Evolutionary conservation across 2,888 invertebrate genomes (phyloP).

Genomic region (Melitaea athalia): DNA sequence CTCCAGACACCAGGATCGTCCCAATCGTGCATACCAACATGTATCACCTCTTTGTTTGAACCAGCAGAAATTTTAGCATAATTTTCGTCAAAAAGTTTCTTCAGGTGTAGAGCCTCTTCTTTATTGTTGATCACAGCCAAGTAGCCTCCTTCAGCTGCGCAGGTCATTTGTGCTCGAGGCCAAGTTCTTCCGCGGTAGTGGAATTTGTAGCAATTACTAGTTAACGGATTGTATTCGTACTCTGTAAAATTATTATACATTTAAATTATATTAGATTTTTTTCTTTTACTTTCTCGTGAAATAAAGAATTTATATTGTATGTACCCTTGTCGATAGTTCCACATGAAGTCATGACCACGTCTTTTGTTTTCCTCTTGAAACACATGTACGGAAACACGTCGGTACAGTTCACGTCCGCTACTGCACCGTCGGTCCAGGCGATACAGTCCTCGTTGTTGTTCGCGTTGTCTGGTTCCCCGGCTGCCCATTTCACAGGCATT

Average conservation of each 20-base stretch:
- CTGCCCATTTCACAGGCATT: conserved; percentile 37
- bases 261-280: too few species aligned
- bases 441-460: too few species aligned
- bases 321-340: conserved; percentile 40
- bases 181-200: conserved; percentile 37
- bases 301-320: not conserved
- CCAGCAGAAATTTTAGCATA: not conserved
- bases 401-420: conserved; percentile 39
- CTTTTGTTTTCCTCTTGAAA: conserved; percentile 30
- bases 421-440: conserved; percentile 23
- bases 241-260: conserved; percentile 23
- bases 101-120: conserved; percentile 44
- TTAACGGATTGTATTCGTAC: conserved; percentile 30
- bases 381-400: conserved; percentile 39
- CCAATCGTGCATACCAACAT: conserved; percentile 41
- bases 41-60: not conserved
- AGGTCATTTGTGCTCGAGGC: conserved; percentile 41
- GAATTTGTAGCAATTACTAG: conserved; percentile 44
- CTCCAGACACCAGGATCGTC: conserved; percentile 41
- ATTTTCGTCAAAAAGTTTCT: not conserved
- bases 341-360: conserved; percentile 29
- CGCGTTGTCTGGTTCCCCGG: conserved; percentile 39
- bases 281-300: not conserved
- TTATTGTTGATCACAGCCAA: conserved; percentile 42
- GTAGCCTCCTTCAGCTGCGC: conserved; percentile 41